phyloP scores from a whole-genome alignment of 2,797 vertebrate genomes.

The Lates japonicus region DNA sequence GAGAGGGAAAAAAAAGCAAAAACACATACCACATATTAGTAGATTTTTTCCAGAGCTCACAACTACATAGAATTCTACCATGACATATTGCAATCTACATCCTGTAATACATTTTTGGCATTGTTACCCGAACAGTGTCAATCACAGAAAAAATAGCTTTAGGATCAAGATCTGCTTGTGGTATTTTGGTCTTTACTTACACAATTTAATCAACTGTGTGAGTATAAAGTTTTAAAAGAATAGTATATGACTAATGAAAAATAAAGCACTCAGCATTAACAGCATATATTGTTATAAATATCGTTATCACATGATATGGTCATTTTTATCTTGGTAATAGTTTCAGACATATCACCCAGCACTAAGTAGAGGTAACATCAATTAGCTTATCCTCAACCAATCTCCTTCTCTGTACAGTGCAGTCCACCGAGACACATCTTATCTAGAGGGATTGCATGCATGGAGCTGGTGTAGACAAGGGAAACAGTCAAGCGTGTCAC shows the following conservation, averaged over 20 bases:
- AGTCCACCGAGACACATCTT: conserved; percentile 19
- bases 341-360: conserved; percentile 29
- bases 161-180: background rate
- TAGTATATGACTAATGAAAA: background rate
- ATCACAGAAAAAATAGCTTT: background rate
- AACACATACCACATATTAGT: no score
- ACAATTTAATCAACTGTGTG: no score
- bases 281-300: conserved; percentile 21
- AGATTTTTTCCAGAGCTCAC: no score
- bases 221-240: background rate
- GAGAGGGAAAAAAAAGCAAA: no score
- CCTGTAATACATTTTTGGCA: no score
- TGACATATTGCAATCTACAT: no score
- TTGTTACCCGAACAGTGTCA: no score
- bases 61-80: no score
- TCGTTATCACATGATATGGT: background rate
- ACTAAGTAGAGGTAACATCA: conserved; percentile 40
- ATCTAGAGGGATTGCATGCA: conserved; percentile 66
- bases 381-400: conserved; percentile 17
- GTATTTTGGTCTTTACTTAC: no score
- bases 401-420: conserved; percentile 21
- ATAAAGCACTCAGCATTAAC: background rate
- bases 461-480: conserved; percentile 56
- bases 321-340: background rate
- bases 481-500: conserved; percentile 61